phyloP scores from a whole-genome alignment of 1,140 invertebrate species.

The Megalopta genalis region DNA sequence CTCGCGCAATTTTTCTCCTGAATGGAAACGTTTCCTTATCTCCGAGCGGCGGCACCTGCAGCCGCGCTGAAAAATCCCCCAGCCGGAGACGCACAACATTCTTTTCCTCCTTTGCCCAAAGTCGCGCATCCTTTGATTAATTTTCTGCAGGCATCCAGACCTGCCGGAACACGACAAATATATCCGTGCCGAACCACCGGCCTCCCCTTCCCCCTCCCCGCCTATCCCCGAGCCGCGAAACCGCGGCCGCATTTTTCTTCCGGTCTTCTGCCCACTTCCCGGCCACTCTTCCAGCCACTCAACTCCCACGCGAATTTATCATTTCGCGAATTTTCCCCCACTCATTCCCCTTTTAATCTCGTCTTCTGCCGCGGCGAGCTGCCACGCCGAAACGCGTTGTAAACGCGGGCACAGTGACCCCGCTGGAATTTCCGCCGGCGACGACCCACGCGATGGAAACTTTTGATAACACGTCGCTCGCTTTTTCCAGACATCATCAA shows the following conservation, averaged over 20 bases:
- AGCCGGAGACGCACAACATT: constrained; percentile 15
- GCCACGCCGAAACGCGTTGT: neutral
- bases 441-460: neutral
- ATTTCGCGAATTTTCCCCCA: constrained; percentile 17
- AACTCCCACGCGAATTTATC: constrained; percentile 37
- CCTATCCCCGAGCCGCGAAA: too few species aligned
- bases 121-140: constrained; percentile 40
- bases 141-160: constrained; percentile 40
- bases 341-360: constrained; percentile 12
- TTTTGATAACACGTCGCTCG: neutral
- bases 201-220: too few species aligned
- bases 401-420: neutral
- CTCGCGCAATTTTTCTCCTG: constrained; percentile 22
- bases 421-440: neutral
- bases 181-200: neutral
- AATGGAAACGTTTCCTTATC: constrained; percentile 35
- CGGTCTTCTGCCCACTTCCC: constrained; percentile 21
- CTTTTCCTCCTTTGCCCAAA: constrained; percentile 40
- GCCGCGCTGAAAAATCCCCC: constrained; percentile 3
- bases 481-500: neutral
- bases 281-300: constrained; percentile 49
- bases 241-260: constrained; percentile 29
- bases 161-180: constrained; percentile 23
- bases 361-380: neutral
- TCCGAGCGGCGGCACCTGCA: neutral